phyloP scores from a whole-genome alignment of 2,113 vertebrate genomes.

The Rhizomys pruinosus region DNA sequence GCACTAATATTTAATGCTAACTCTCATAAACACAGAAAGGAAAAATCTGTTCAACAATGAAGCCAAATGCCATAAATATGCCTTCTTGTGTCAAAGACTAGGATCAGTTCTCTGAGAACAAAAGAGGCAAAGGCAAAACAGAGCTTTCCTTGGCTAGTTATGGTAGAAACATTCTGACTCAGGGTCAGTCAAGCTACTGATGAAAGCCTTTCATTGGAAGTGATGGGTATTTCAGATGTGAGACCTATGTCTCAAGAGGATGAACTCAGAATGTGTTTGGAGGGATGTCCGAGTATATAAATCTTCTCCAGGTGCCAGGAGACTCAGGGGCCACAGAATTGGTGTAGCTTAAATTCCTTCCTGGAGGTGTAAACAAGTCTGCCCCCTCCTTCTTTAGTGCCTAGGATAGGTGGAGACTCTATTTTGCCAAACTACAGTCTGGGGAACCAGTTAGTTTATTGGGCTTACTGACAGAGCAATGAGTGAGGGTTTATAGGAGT shows the following conservation, averaged over 20 bases:
- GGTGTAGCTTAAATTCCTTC: no score
- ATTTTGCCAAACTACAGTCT: no score
- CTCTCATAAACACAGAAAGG: conserved; percentile 73
- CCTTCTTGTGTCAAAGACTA: conserved; percentile 60
- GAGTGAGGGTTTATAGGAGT: no score
- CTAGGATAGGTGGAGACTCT: no score
- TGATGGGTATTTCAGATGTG: conserved; percentile 30
- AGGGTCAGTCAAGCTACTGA: conserved; percentile 37
- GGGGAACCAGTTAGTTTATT: no score
- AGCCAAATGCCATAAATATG: conserved; percentile 73
- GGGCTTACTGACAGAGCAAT: no score
- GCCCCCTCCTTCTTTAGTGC: no score
- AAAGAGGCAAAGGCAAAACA: conserved; percentile 58
- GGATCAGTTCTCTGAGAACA: conserved; percentile 56
- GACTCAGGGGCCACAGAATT: neutral
- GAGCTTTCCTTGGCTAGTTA: conserved; percentile 57
- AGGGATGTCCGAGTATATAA: conserved; percentile 8
- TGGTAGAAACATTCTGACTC: conserved; percentile 50
- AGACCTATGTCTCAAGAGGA: neutral
- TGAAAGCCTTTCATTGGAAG: conserved; percentile 47
- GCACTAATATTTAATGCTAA: conserved; percentile 58
- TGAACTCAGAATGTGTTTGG: conserved; percentile 20
- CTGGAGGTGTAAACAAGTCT: no score
- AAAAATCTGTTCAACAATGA: conserved; percentile 70
- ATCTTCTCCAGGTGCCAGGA: neutral